Conservation (phyloP, 2,888 invertebrate species). For the Tetranychus truncatus region DNA sequence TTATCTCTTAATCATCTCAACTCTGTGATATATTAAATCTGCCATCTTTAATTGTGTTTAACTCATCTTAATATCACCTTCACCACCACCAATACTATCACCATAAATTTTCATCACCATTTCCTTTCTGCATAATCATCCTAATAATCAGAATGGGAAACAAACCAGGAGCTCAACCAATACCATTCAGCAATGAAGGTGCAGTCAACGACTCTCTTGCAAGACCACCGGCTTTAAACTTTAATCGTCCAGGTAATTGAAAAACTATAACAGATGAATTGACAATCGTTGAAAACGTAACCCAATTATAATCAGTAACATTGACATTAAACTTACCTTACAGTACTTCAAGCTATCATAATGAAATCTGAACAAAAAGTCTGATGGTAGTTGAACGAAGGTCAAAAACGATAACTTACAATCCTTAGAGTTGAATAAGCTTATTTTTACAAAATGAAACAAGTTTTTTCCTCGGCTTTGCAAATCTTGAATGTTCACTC, state of each 20-base stretch:
- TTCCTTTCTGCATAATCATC: background rate
- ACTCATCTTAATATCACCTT: background rate
- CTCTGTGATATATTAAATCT: background rate
- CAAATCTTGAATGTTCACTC: no score
- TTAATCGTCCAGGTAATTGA: background rate
- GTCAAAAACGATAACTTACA: no score
- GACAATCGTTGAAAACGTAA: background rate
- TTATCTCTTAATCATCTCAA: background rate
- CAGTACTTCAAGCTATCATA: no score
- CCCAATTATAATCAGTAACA: no score
- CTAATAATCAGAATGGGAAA: background rate
- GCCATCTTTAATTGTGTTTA: background rate
- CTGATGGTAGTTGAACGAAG: no score
- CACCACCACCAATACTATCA: background rate
- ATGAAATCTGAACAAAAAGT: no score
- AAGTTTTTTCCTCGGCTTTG: no score
- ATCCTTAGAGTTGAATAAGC: no score
- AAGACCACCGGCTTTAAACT: background rate
- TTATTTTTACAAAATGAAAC: no score
- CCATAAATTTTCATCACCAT: background rate
- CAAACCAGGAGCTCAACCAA: background rate
- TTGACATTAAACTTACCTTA: no score
- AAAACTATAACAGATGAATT: background rate
- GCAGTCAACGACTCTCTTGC: background rate
- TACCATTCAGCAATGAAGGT: background rate